Evolutionary conservation across 2,113 vertebrate genomes (phyloP).

Genomic region (Ptyas mucosa): DNA sequence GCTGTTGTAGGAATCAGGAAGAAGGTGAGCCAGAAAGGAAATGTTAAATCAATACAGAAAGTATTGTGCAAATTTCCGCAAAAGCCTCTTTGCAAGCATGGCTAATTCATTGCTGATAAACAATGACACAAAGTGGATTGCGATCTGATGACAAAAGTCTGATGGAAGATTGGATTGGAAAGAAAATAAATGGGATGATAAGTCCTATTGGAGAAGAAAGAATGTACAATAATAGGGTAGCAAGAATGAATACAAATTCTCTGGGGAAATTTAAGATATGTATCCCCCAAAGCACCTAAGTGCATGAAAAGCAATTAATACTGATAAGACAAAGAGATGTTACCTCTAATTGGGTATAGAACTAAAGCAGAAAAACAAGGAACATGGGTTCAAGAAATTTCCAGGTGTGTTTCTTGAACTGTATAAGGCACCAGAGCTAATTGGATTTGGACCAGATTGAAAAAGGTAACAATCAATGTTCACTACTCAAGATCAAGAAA

Average conservation of each 20-base stretch:
- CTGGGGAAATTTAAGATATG: slow-evolving; percentile 17
- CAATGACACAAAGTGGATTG: not conserved
- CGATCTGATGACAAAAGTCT: not conserved
- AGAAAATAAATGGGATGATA: not conserved
- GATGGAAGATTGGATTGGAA: not conserved
- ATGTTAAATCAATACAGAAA: not conserved
- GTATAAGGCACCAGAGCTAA: slow-evolving; percentile 27
- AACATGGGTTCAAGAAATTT: slow-evolving; percentile 23
- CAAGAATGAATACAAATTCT: slow-evolving; percentile 37
- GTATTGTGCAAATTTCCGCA: not conserved
- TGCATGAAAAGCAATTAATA: slow-evolving; percentile 10
- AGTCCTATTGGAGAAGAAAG: not conserved
- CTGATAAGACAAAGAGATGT: slow-evolving; percentile 22
- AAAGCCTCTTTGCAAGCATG: rapidly evolving
- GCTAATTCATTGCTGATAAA: not conserved
- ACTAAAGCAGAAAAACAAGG: slow-evolving; percentile 18
- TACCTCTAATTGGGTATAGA: slow-evolving; percentile 43
- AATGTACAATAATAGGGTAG: not conserved
- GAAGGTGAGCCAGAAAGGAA: not conserved
- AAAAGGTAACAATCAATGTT: not conserved
- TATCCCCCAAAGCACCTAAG: rapidly evolving
- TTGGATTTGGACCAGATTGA: slow-evolving; percentile 27
- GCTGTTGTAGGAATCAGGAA: not conserved
- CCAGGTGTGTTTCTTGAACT: slow-evolving; percentile 18
- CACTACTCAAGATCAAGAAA: not conserved